These are phyloP conservation scores for Carduelis carduelis DNA, from an alignment of 2,797 vertebrate genomes.

Conservation along the genomic window DNA sequence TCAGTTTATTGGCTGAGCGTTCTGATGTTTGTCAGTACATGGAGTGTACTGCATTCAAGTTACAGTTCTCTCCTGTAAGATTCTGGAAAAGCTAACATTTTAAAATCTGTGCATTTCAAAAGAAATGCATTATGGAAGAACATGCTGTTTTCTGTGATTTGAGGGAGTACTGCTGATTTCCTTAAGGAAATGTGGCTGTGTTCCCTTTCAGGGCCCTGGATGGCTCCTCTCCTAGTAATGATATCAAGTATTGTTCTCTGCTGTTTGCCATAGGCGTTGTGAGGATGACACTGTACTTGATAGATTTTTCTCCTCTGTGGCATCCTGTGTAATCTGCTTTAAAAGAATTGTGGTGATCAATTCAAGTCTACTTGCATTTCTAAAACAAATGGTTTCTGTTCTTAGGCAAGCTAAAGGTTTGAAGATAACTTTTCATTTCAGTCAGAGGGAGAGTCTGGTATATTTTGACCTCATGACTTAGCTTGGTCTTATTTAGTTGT, in stretches of 20 bases:
- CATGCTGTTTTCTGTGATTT: background rate
- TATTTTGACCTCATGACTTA: conserved; percentile 67
- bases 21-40: background rate
- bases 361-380: conserved; percentile 61
- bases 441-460: conserved; percentile 57
- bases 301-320: conserved; percentile 2
- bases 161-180: background rate
- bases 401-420: conserved; percentile 59
- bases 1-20: background rate
- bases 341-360: conserved; percentile 53
- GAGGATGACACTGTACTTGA: background rate
- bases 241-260: background rate
- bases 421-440: conserved; percentile 66
- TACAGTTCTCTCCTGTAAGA: background rate
- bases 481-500: conserved; percentile 34
- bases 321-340: conserved; percentile 53
- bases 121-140: background rate
- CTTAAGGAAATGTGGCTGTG: background rate
- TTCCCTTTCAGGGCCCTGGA: background rate
- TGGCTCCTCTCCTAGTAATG: background rate
- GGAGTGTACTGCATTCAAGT: background rate
- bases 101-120: background rate
- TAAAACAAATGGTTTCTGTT: conserved; percentile 65
- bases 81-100: background rate
- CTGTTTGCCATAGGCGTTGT: background rate